Evolutionary conservation across 1,140 invertebrate genomes (phyloP), one percentile per base, ranked within the genome.

Genomic region (Magallana angulata): DNA sequence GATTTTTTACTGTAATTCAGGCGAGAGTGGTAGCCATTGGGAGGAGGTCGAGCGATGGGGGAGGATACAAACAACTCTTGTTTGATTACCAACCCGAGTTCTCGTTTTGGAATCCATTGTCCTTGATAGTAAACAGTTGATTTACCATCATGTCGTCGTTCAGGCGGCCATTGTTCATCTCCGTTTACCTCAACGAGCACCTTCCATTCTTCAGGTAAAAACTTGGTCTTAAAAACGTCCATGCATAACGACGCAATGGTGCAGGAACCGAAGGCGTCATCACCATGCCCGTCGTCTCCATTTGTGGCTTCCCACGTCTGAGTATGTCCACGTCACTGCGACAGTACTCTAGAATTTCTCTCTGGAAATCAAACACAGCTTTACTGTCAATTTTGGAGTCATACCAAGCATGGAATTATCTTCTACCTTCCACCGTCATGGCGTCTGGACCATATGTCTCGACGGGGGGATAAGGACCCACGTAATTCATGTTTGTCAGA

Each of bases 191-290:
- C 36, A 2, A 90, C 30, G 18, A 85, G 80, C 0, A 90, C 85
- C 14, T 80, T 57, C 83, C 85, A 85, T 18, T 81, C 57, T 60
- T 87, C 82, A 68, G 84, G 57, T 80, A 89, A 57, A 87, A 87
- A 88, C 71, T 90, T 90, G 30, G 81, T 86, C 71, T 82, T 90
- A 56, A 85, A 90, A n/a, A 90, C 71, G 36, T 85, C 59, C 82
- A 89, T 89, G 62, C 81, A 91, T 1, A 89, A 82, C 3, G 84
- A 85, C 12, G 90, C 90, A 30, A 89, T 88, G 48, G 88, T 91
- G 7, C 85, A 60, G n/a, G 60, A 88, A 56, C 88, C 36, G 62
- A 88, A 89, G n/a, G 90, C 87, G 81, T 89, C 88, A 11, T 89
- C 68, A n/a, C 80, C 76, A 3, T 60, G 0, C 0, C 9, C 59